A percentile compares a stretch with the other conserved stretches of the same genome.
These are phyloP conservation scores for Merluccius polli DNA, from an alignment of 2,797 vertebrate species.

Conservation along the genomic window DNA sequence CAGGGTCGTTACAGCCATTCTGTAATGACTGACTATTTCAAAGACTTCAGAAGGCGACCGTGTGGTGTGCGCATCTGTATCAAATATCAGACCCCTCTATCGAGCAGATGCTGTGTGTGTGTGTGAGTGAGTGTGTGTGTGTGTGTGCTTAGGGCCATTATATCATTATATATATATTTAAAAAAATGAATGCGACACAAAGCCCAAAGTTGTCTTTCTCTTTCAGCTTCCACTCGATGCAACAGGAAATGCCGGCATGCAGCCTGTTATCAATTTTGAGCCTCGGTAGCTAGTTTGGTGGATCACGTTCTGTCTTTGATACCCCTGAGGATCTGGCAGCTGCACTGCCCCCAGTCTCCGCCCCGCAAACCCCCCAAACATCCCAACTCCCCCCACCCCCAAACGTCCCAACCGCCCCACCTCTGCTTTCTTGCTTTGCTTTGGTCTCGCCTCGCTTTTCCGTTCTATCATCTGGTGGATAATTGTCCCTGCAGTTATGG, in stretches of 20 bases:
- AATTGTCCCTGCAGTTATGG: constrained; percentile 59
- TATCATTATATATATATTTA: constrained; percentile 30
- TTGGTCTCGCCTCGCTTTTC: constrained; percentile 57
- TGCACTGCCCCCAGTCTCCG: constrained; percentile 2
- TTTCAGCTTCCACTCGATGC: constrained; percentile 19
- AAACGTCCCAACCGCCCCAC: constrained; percentile 22
- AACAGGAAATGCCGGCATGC: constrained; percentile 42
- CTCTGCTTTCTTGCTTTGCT: constrained; percentile 31
- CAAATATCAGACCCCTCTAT: constrained; percentile 11
- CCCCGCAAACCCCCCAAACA: no score
- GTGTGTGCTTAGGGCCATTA: background rate
- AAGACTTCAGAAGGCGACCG: background rate
- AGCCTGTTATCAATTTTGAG: constrained; percentile 60
- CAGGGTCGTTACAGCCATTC: background rate
- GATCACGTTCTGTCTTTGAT: constrained; percentile 59
- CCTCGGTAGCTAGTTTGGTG: constrained; percentile 43
- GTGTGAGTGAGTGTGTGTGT: background rate
- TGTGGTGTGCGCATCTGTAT: background rate
- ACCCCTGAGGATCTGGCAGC: constrained; percentile 50
- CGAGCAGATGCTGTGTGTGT: constrained; percentile 9
- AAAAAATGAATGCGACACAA: constrained; percentile 9
- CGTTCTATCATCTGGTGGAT: constrained; percentile 61
- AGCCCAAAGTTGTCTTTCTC: constrained; percentile 22
- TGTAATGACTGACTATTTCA: background rate
- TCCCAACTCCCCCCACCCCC: constrained; percentile 19